Base-by-base conservation (phyloP, 2,113 vertebrate genomes). In the Beaufortia kweichowensis region DNA sequence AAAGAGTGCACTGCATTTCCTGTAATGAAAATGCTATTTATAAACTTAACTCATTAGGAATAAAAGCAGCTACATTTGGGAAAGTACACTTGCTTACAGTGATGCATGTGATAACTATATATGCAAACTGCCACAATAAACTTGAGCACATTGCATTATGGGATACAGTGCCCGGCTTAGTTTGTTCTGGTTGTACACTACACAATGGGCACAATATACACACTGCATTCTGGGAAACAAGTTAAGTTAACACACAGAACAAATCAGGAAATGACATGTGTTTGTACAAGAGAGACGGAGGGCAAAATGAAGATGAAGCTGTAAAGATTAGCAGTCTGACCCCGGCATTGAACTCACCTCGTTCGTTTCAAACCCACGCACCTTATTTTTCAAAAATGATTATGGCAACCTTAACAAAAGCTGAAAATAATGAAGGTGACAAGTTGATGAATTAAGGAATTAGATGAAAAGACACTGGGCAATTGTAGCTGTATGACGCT, bases 341-440 rank as follows among this genome's bases (percentile, higher is more conserved):
- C 73, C 57, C 24, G 23, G 46, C 39, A 41, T 59, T 17, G 64
- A 63, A 35, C 24, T 70, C 56, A 15, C 41, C 57, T 50, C 23
- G 19, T 70, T 78, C 43, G 26, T 70, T 62, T 26, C 56, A 23
- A 50, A 46, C n/a, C 64, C 31, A n/a, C 43, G 39, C 41, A 56
- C 70, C 60, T 60, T 75, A 74, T 73, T 74, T 65, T 75, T 73
- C 78, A 79, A 48, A 48, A 79, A n/a, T 39, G 69, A 73, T 78
- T 70, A 78, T 48, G 69, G 31, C 50, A 79, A 62, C 69, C n/a
- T 65, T 41, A 62, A 55, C 29, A 1, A 78, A 78, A 78, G 15
- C n/a, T 62, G 31, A 67, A 46, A 67, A 82, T 67, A 74, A 78
- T 78, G 76, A 82, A 64, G 46, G 73, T 78, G 76, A 78, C 80